Evolutionary conservation across 2,888 invertebrate species (phyloP).

Genomic region (Craniophora ligustri): DNA sequence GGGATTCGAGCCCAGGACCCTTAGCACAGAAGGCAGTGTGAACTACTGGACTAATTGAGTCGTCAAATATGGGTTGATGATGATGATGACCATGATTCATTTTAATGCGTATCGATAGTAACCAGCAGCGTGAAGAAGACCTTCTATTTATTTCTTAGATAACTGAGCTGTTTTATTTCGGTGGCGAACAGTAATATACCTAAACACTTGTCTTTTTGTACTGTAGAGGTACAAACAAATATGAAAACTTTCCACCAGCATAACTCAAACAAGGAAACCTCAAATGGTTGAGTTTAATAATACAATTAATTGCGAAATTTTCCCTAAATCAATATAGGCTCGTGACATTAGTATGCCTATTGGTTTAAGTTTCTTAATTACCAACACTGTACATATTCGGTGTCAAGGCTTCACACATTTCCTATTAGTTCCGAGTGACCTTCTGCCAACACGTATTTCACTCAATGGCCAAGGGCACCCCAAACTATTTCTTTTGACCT

Average conservation of each 20-base stretch:
- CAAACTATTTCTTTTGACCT: constrained; percentile 35
- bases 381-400: constrained; percentile 26
- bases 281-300: neutral
- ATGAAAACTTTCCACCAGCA: neutral
- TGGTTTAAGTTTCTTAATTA: constrained; percentile 28
- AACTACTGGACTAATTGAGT: too few species aligned
- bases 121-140: too few species aligned
- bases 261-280: constrained; percentile 3
- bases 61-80: too few species aligned
- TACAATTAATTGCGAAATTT: constrained; percentile 14
- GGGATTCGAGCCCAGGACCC: too few species aligned
- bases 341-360: constrained; percentile 6
- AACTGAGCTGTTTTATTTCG: too few species aligned
- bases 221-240: neutral
- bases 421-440: constrained; percentile 38
- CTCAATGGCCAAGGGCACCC: constrained; percentile 35
- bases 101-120: too few species aligned
- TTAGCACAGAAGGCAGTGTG: too few species aligned
- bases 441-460: constrained; percentile 35
- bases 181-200: too few species aligned
- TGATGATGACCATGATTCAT: too few species aligned
- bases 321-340: constrained; percentile 13
- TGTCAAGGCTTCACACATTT: constrained; percentile 44
- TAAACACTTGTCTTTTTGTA: too few species aligned
- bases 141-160: too few species aligned